Evolutionary conservation across 53 echinoderm and acorn worm genomes (phyloP).

Genomic region (Zoroaster sp.): DNA sequence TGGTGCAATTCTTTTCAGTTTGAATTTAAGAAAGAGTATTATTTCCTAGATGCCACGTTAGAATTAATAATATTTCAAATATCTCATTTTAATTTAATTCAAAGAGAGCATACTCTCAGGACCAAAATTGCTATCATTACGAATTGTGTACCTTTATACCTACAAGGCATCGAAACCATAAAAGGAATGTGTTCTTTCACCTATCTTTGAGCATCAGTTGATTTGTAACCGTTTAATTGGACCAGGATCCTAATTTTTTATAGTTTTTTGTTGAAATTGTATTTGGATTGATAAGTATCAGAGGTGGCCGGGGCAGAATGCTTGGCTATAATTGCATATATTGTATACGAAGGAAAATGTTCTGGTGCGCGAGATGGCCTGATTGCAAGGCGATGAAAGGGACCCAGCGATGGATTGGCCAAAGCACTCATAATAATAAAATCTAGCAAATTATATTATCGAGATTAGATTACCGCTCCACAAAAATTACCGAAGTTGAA

Average conservation of each 20-base stretch:
- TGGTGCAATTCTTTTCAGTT: no score
- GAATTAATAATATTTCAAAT: no score
- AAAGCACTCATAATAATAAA: not conserved
- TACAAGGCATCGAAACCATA: no score
- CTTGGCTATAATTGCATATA: slow-evolving; percentile 12
- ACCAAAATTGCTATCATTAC: no score
- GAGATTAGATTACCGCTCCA: not conserved
- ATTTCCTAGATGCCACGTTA: no score
- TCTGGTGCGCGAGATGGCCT: not conserved
- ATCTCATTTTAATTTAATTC: no score
- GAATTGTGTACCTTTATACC: no score
- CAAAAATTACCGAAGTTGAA: not conserved
- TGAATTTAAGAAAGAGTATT: no score
- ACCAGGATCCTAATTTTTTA: not conserved
- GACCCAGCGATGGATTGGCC: not conserved
- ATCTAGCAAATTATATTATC: slow-evolving; percentile 8
- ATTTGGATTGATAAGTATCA: not conserved
- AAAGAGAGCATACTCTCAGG: no score
- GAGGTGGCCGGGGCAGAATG: not conserved
- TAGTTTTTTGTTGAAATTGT: not conserved
- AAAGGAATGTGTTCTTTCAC: no score
- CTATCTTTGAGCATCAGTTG: not conserved
- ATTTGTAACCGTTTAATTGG: not conserved
- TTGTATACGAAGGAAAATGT: not conserved
- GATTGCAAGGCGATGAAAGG: slow-evolving; percentile 41